Base-by-base conservation (phyloP, 2,888 invertebrate genomes). In the Eupithecia exiguata region DNA sequence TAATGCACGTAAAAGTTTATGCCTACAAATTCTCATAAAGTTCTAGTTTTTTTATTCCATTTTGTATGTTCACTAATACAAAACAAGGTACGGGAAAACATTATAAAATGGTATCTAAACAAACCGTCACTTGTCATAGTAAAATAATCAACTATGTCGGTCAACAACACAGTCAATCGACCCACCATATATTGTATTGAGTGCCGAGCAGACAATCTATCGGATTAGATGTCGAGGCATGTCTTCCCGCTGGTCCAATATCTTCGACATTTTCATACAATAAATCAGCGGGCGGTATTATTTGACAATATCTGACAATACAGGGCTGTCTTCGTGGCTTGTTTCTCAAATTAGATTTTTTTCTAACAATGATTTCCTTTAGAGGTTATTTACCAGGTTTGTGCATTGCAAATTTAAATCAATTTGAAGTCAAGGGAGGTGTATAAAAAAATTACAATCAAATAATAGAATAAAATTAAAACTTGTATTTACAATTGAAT, bases 91-190 rank as follows among this genome's bases (percentile, higher is more conserved):
- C 4, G 30, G 30, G 14, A 62, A 35, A 35, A 62, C 18, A 36
- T 18, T 21, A 72, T 75, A 72, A 72, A 72, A 74, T 62, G 36
- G 69, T 69, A 69, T 67, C 70, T 69, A 72, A 72, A 75, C 68
- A 61, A 7, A 36, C 5, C 40, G 67, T 66, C 46, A 75, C 71
- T 40, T 66, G 36, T 58, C 67, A 36, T 21, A 70, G 46, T 69
- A 75, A 72, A 72, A 38, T 71, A 73, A 76, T 76, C 73, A 69
- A 69, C 43, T 69, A 73, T 66, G 46, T 71, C 71, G 76, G 73
- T 43, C 76, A 70, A 62, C 72, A 58, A 62, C 72, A 58, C 73
- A 71, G 71, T 73, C 71, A 62, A 40, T 2, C 7, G 69, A 71
- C 66, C 67, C 14, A 58, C 18, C 66, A 71, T 74, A 76, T 71